These are phyloP conservation scores for Esperia sulphurella DNA, from an alignment of 2,888 invertebrate genomes.

Conservation along the genomic window DNA sequence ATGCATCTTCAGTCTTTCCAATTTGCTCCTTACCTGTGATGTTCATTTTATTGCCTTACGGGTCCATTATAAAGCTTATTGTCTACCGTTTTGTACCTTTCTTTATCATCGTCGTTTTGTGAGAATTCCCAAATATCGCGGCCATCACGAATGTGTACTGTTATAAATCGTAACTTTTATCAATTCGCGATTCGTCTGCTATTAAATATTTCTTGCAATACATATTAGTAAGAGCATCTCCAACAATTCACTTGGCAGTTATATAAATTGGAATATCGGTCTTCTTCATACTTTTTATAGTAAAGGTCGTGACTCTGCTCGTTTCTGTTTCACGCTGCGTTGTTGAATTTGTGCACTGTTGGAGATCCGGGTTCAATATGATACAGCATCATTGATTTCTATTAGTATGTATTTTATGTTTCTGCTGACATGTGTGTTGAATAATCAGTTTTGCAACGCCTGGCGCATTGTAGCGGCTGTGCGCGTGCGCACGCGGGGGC, in stretches of 20 bases:
- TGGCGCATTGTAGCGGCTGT: slow-evolving; percentile 34
- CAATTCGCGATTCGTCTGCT: slow-evolving; percentile 37
- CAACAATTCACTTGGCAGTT: slow-evolving; percentile 40
- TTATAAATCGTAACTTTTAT: slow-evolving; percentile 45
- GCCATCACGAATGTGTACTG: slow-evolving; percentile 56
- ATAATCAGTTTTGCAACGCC: slow-evolving; percentile 69
- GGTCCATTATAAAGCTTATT: slow-evolving; percentile 42
- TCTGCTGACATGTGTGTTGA: slow-evolving; percentile 36
- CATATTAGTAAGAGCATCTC: slow-evolving; percentile 33
- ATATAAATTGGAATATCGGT: slow-evolving; percentile 45
- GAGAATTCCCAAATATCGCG: slow-evolving; percentile 49
- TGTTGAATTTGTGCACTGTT: slow-evolving; percentile 20
- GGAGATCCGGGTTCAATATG: slow-evolving; percentile 10
- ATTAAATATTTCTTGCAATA: slow-evolving; percentile 37
- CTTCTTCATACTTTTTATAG: slow-evolving; percentile 30
- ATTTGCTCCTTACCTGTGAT: slow-evolving; percentile 31
- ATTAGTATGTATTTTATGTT: slow-evolving; percentile 10
- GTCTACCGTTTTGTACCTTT: slow-evolving; percentile 36
- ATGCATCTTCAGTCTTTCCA: slow-evolving; percentile 11
- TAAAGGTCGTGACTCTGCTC: slow-evolving; percentile 36
- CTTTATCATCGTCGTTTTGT: slow-evolving; percentile 46
- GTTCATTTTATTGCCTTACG: slow-evolving; percentile 42
- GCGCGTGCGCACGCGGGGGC: slow-evolving; percentile 50
- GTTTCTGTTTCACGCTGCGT: slow-evolving; percentile 29
- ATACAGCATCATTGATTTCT: slow-evolving; percentile 1